Evolutionary conservation across 2,888 invertebrate genomes (phyloP), one percentile per base, ranked within the genome.

Genomic region (Papilio protenor): DNA sequence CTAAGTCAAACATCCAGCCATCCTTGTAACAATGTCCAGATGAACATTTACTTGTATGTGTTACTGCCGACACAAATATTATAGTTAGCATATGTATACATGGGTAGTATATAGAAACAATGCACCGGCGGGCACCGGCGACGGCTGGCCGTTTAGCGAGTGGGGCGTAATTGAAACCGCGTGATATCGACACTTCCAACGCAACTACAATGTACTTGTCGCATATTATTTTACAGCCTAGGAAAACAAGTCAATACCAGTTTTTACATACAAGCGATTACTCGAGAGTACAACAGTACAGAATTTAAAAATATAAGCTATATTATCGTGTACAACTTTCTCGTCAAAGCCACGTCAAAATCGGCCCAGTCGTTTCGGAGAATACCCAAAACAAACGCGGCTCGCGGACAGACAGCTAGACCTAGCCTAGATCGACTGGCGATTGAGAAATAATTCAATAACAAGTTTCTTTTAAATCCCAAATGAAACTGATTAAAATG

Each of bases 121-220:
- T 80, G 77, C 55, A 77, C 82, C 83, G 83, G 82, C 81, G 83
- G 84, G 82, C 81, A 78, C 69, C 66, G 79, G 79, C 79, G 82
- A 79, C 83, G 82, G 81, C 76, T 80, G 81, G 57, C 84, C 86
- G 86, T 92, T 93, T 94, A 93, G 92, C 92, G 87, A 84, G 85
- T 81, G 81, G 61, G 79, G 83, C 84, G 91, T 93, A 94, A 94
- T 94, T 93, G 93, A 90, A 93, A 91, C 91, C 93, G 85, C 93
- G 93, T 93, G 93, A 93, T 91, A 90, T 85, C 80, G 84, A 86
- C 87, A 88, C 86, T 84, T 76, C 77, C 73, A 77, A 79, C 77
- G 45, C 73, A 59, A 79, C 77, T 76, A 66, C 73, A 76, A 74
- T 75, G 49, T 78, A 59, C 66, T 75, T 55, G 82, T 78, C 80